These are phyloP conservation scores for Triops cancriformis DNA, from an alignment of 1,140 invertebrate species.

Conservation along the genomic window DNA sequence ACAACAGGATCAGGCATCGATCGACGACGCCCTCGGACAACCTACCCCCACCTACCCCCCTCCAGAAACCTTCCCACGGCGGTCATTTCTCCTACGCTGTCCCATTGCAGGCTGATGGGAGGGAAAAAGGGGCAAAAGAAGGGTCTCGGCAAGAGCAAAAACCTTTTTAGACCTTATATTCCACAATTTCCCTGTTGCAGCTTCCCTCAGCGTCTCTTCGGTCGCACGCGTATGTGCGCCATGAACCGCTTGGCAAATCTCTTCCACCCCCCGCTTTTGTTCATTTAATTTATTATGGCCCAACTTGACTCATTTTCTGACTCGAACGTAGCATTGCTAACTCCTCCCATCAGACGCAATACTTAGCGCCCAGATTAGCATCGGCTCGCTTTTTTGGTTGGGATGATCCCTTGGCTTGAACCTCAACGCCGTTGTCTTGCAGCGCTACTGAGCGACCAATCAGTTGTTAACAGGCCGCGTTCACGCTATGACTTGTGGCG, in stretches of 20 bases:
- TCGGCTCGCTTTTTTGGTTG: neutral
- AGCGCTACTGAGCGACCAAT: neutral
- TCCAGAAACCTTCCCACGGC: neutral
- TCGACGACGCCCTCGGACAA: neutral
- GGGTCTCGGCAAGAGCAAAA: neutral
- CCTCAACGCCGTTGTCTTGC: neutral
- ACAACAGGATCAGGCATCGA: slow-evolving; percentile 12
- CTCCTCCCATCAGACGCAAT: neutral
- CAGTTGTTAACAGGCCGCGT: neutral
- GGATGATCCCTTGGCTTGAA: neutral
- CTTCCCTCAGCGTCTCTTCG: neutral
- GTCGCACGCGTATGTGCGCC: neutral
- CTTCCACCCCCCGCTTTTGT: neutral
- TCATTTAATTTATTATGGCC: neutral
- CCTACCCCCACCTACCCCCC: neutral
- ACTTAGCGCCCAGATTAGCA: neutral
- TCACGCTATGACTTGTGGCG: slow-evolving; percentile 4
- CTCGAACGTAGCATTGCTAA: neutral
- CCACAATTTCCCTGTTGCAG: neutral
- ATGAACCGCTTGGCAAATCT: neutral
- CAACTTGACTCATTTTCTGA: neutral
- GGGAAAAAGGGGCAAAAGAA: neutral
- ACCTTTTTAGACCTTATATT: neutral
- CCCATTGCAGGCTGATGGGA: neutral
- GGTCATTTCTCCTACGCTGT: neutral